Base-by-base conservation (phyloP, 1,140 invertebrate genomes). In the Cecropterus lyciades region DNA sequence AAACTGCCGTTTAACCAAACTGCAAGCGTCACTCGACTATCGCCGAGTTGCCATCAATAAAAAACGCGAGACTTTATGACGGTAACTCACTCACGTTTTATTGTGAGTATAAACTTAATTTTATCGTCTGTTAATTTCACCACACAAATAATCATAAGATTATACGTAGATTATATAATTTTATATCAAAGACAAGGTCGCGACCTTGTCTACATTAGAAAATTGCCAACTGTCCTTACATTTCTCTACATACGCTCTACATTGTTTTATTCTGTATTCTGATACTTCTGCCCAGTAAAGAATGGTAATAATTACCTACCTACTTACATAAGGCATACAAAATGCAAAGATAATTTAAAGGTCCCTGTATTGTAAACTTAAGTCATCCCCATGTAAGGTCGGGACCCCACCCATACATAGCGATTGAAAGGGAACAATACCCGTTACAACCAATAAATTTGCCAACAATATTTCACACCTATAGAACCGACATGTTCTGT, bases 41-140 rank as follows among this genome's bases (percentile, higher is more conserved):
- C 85, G 77, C 73, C 80, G 80, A 84, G 77, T 85, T 89, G 83
- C 83, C 82, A 89, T 83, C 85, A 87, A 91, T 91, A 92, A 92
- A 92, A 92, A 92, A 90, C 84, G 86, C 83, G 89, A 90, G 86
- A 92, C 86, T 92, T 92, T 92, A 90, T 92, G 89, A 90, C 84
- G 85, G 87, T 85, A 90, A 92, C 87, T 92, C 86, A 89, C 84
- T 91, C 89, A 88, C 87, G 84, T 92, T 90, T 92, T 90, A 92
- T 90, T 92, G 89, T 89, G 86, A 89, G 85, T 91, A 91, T 91
- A 91, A 91, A 91, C 86, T 89, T 90, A 92, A 89, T 90, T 92
- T 92, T 92, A 92, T 90, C 86, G 89, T 89, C 89, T 92, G 87
- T 92, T 92, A 90, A 92, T 92, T 92, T 89, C 82, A 88, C 87